Evolutionary conservation across 1,140 invertebrate species (phyloP).

Genomic region (Drosophila virilis): DNA sequence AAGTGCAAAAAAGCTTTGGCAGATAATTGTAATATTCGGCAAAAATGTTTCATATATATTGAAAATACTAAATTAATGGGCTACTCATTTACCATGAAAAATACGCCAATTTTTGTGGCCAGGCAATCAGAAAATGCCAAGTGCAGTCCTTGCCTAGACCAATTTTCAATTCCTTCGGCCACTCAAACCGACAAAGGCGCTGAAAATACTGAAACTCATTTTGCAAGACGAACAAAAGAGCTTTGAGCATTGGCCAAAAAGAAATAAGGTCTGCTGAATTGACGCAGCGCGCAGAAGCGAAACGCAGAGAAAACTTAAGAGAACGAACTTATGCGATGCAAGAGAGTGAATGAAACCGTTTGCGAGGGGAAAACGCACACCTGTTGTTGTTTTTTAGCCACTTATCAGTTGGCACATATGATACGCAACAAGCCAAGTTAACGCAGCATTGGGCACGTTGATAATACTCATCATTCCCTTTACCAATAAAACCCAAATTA

Average conservation of each 20-base stretch:
- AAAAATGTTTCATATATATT: neutral
- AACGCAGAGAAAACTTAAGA: neutral
- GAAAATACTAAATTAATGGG: neutral
- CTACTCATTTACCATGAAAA: neutral
- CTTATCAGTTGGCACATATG: conserved; percentile 39
- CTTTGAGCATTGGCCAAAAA: conserved; percentile 10
- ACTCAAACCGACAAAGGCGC: conserved; percentile 71
- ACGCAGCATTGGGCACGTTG: neutral
- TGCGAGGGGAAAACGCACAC: conserved; percentile 36
- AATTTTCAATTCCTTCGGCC: conserved; percentile 57
- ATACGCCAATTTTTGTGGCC: conserved; percentile 47
- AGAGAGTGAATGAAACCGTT: conserved; percentile 6
- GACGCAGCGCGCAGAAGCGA: conserved; percentile 61
- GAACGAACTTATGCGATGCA: neutral
- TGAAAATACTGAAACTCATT: conserved; percentile 66
- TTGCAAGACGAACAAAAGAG: conserved; percentile 39
- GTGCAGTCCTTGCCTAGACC: conserved; percentile 40
- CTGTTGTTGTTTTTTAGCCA: conserved; percentile 59
- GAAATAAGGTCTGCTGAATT: conserved; percentile 62
- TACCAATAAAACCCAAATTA: neutral
- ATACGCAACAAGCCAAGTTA: conserved; percentile 35
- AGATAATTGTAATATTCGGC: conserved; percentile 27
- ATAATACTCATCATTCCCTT: neutral
- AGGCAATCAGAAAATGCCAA: conserved; percentile 73
- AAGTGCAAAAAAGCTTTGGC: neutral